Base-by-base conservation (phyloP, 2,113 vertebrate species). In the Leptobrachium leishanense region DNA sequence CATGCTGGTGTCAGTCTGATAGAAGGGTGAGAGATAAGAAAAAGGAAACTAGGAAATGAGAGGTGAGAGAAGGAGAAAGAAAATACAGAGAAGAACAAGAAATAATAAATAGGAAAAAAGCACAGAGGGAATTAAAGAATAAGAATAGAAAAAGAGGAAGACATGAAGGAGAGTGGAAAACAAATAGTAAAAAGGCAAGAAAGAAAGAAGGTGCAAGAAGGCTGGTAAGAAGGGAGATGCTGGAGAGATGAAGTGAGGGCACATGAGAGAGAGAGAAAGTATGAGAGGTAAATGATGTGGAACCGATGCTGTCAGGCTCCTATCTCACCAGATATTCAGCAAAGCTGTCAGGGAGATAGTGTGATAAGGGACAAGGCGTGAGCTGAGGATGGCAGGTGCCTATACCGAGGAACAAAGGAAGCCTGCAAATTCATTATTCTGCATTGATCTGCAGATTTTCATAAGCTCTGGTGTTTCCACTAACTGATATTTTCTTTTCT, bases 381-480 rank as follows among this genome's bases (percentile, higher is more conserved):
- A 65, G 63, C 59, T 64, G 57, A 15, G 43, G 57, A 10, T 44
- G 73, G 73, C 73, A 65, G 63, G 73, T 65, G 73, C 11, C 73
- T 66, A 66, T 75, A 3, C 5, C 39, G 15, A 9, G 55, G 39
- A 44, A 75, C 59, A 75, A 67, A 75, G 3, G 46, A 31, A 67
- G 46, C 13, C 39, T 43, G 2, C 13, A 68, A 68, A 68, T 43
- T 40, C 46, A 76, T 76, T 76, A 76, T 42, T 68, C 65, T 12
- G 40, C 75, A 55, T 76, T 76, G 74, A 76, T 76, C 62, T 67
- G 46, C 46, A 76, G 65, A 76, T 76, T 55, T 76, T 68, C 64
- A 20, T 68, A 55, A 11, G 50, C 15, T 68, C 39, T 44, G 13
- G 44, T 41, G 3, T 76, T 66, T 55, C 11, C 41, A 20, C 9